Base-by-base conservation (phyloP, 2,888 invertebrate genomes). In the Mystacides longicornis region DNA sequence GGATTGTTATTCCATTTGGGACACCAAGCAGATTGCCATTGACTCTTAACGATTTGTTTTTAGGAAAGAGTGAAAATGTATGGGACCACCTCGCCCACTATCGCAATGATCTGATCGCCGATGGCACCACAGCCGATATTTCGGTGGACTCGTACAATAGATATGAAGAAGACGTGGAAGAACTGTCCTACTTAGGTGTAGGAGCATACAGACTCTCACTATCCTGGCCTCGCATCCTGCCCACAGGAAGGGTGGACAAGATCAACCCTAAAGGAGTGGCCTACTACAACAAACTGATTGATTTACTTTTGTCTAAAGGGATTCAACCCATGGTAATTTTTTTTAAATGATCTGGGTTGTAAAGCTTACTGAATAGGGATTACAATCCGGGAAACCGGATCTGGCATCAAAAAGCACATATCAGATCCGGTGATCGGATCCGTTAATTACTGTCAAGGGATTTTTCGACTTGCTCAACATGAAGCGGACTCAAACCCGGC, bases 121-220 rank as follows among this genome's bases (percentile, higher is more conserved):
- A 85, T 58, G 70, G 73, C 1, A 76, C 78, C 2, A 85, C 80
- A 55, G 87, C 84, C 0, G 85, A 87, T 64, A 66, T 85, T 1
- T 84, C 87, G 0, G 82, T 83, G 60, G 84, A 87, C 68, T 85
- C 85, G 1, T 87, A 85, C 69, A 74, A 85, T 67, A 78, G 81
- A 58, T 85, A 81, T 66, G 74, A 71, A 56, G 82, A 85, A 58
- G 81, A 81, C 64, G 77, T 81, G 0, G 71, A 73, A n/a, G 71
- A 75, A 49, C 62, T 81, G 22, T 70, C 67, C 1, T 65, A 75
- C 62, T 68, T 81, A 1, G 79, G 80, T 2, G 80, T 81, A 0
- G 73, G 81, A 63, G 79, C 77, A 67, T 81, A 81, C 64, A 69
- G 71, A 20, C 76, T 81, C 63, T 81, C 81, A 0, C 66, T 81